phyloP scores from a whole-genome alignment of 2,113 vertebrate species.

The Xenus cinereus region DNA sequence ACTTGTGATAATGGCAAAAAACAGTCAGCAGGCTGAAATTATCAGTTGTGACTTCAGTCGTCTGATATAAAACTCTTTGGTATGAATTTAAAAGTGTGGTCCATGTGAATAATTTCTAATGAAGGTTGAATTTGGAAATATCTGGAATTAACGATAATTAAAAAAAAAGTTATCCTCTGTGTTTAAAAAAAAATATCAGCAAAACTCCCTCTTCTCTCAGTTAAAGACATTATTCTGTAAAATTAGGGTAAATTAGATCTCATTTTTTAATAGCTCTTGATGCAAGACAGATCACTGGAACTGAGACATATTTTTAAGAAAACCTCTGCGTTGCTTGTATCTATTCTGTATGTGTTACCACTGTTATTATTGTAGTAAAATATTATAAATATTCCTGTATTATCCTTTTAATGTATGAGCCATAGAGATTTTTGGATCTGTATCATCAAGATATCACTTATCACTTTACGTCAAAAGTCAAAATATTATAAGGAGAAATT shows the following conservation, averaged over 20 bases:
- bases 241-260: background rate
- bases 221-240: background rate
- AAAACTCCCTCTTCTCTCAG: background rate
- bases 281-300: background rate
- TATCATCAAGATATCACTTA: background rate
- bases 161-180: background rate
- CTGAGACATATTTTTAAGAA: background rate
- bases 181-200: background rate
- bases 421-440: background rate
- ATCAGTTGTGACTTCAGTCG: background rate
- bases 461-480: background rate
- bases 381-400: background rate
- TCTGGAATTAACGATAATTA: background rate
- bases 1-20: background rate
- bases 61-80: background rate
- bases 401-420: background rate
- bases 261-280: background rate
- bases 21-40: background rate
- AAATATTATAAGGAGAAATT: background rate
- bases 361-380: background rate
- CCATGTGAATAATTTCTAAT: background rate
- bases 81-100: background rate
- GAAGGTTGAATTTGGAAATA: background rate
- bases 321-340: fast-evolving
- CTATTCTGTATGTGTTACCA: background rate